Conservation (phyloP, 2,888 invertebrate genomes). For the Epirrita christyi region DNA sequence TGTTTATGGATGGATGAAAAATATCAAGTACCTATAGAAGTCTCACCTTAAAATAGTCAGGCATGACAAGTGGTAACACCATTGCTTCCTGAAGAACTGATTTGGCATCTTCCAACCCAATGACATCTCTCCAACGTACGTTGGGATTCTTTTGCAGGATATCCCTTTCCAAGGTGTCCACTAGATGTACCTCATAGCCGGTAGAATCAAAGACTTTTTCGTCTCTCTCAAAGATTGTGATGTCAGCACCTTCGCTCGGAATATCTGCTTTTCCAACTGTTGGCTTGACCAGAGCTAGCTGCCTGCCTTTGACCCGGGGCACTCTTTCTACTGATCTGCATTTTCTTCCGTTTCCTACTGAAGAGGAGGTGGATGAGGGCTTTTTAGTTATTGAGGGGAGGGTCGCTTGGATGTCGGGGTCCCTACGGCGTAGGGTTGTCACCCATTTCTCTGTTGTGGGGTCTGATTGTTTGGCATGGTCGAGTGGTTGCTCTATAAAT, state of each 20-base stretch:
- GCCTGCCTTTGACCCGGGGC: slow-evolving; percentile 55
- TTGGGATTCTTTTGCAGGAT: slow-evolving; percentile 92
- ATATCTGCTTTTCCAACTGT: slow-evolving; percentile 62
- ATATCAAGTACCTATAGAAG: not conserved
- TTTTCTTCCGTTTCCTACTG: slow-evolving; percentile 69
- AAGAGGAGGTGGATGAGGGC: slow-evolving; percentile 79
- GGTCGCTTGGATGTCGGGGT: slow-evolving; percentile 87
- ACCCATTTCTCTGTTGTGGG: slow-evolving; percentile 88
- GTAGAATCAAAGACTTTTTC: slow-evolving; percentile 86
- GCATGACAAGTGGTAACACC: slow-evolving; percentile 93
- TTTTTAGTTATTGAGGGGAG: slow-evolving; percentile 85
- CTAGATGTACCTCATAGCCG: slow-evolving; percentile 90
- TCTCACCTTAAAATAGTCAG: slow-evolving; percentile 92
- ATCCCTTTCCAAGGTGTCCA: slow-evolving; percentile 93
- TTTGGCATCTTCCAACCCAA: slow-evolving; percentile 90
- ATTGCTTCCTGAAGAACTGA: slow-evolving; percentile 93
- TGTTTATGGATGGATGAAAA: too few species aligned
- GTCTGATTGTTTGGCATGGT: slow-evolving; percentile 65
- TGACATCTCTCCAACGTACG: slow-evolving; percentile 92
- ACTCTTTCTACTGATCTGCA: slow-evolving; percentile 77
- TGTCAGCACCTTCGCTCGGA: slow-evolving; percentile 66
- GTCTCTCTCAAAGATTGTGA: slow-evolving; percentile 67
- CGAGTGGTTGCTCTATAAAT: slow-evolving; percentile 58
- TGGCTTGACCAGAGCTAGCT: slow-evolving; percentile 69
- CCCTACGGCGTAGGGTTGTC: slow-evolving; percentile 86